Evolutionary conservation across 2,888 invertebrate genomes (phyloP).

Genomic region (Andrena flavipes): DNA sequence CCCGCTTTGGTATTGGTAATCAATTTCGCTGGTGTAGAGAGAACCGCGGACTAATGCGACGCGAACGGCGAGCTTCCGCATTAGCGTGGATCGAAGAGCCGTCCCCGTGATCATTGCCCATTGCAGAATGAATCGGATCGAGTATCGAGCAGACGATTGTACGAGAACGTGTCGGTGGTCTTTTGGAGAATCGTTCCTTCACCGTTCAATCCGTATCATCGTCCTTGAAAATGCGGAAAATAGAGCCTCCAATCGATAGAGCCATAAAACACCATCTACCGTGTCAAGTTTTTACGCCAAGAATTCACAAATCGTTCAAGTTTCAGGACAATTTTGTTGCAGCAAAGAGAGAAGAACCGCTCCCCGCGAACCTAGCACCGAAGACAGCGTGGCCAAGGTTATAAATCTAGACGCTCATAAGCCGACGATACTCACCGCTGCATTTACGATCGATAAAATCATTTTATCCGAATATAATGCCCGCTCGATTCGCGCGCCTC

Average conservation of each 20-base stretch:
- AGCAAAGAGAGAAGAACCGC: not conserved
- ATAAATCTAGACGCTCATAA: slow-evolving; percentile 70
- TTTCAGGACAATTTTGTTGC: slow-evolving; percentile 53
- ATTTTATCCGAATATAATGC: slow-evolving; percentile 76
- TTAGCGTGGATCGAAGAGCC: slow-evolving; percentile 71
- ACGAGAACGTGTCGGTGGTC: slow-evolving; percentile 4
- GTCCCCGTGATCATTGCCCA: slow-evolving; percentile 74
- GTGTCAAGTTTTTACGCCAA: slow-evolving; percentile 40
- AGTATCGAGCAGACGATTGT: not conserved
- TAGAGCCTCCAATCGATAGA: slow-evolving; percentile 16
- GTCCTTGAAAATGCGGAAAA: too few species aligned
- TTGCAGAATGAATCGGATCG: slow-evolving; percentile 73
- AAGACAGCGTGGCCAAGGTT: slow-evolving; percentile 44
- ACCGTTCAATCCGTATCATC: too few species aligned
- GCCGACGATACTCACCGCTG: slow-evolving; percentile 60
- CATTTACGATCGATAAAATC: slow-evolving; percentile 77
- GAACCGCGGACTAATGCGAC: slow-evolving; percentile 73
- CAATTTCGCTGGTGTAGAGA: slow-evolving; percentile 78
- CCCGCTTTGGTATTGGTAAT: slow-evolving; percentile 81
- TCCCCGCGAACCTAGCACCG: slow-evolving; percentile 4
- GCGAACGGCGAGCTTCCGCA: slow-evolving; percentile 79
- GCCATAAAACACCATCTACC: slow-evolving; percentile 40
- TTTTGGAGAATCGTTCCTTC: not conserved
- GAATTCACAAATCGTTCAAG: slow-evolving; percentile 17
- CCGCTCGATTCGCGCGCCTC: slow-evolving; percentile 67